These are phyloP conservation scores for Temnothorax unifasciatus DNA, from an alignment of 2,888 invertebrate genomes.

Conservation along the genomic window DNA sequence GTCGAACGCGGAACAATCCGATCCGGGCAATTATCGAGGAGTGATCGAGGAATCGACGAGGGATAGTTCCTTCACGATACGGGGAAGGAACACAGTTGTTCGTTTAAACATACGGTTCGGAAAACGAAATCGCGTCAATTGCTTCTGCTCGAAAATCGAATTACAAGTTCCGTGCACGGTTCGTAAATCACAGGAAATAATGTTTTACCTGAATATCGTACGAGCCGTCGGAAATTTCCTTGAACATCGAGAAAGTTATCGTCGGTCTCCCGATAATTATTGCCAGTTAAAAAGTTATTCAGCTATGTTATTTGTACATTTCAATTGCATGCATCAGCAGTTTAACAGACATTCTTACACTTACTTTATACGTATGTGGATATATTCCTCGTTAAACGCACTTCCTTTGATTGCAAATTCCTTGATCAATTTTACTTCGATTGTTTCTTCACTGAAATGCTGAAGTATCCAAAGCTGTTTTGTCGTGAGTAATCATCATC, in stretches of 20 bases:
- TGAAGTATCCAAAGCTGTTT: neutral
- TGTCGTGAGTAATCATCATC: neutral
- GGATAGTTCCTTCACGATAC: neutral
- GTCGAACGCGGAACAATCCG: constrained; percentile 36
- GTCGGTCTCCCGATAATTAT: neutral
- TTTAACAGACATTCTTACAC: neutral
- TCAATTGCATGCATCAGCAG: neutral
- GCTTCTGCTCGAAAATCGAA: constrained; percentile 11
- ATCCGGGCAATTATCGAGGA: constrained; percentile 15
- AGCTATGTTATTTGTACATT: neutral
- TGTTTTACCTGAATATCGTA: constrained; percentile 18
- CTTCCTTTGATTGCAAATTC: neutral
- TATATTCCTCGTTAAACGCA: neutral
- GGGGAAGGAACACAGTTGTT: neutral
- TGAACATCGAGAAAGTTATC: constrained; percentile 33
- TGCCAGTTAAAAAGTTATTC: constrained; percentile 15
- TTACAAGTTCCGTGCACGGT: constrained; percentile 17
- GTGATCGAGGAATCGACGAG: constrained; percentile 7
- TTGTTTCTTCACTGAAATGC: neutral
- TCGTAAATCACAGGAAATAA: constrained; percentile 30
- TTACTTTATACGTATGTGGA: neutral
- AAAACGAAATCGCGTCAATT: constrained; percentile 6
- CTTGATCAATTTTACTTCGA: neutral
- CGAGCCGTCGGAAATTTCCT: neutral
- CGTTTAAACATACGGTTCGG: constrained; percentile 13